phyloP scores from a whole-genome alignment of 2,113 vertebrate species.

The Nyctibius bracteatus region DNA sequence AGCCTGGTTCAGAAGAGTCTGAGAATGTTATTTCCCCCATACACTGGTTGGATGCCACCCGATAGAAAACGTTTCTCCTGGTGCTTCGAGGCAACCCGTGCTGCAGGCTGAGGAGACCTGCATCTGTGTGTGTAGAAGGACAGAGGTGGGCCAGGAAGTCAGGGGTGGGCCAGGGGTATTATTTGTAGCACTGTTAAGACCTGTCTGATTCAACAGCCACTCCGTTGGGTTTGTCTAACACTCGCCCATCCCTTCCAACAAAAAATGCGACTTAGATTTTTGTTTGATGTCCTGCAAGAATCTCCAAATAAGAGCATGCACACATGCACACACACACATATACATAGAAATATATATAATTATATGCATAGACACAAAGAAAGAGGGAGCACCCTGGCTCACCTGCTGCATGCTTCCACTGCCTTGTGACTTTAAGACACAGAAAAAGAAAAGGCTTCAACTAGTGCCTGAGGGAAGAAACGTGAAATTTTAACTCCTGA shows the following conservation, averaged over 20 bases:
- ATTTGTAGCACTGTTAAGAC: neutral
- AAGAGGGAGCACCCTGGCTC: neutral
- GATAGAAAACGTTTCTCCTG: neutral
- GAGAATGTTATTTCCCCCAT: neutral
- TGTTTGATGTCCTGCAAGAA: neutral
- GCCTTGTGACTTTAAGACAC: neutral
- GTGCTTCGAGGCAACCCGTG: neutral
- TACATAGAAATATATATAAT: neutral
- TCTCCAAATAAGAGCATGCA: neutral
- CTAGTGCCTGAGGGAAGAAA: neutral
- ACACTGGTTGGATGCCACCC: neutral
- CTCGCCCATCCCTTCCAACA: neutral
- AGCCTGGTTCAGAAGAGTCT: neutral
- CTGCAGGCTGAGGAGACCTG: neutral
- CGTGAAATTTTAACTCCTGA: neutral
- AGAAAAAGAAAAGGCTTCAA: neutral
- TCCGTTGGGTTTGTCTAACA: neutral
- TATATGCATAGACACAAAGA: neutral
- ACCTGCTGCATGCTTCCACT: neutral
- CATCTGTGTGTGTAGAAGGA: neutral
- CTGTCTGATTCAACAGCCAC: neutral
- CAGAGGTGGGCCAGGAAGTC: neutral
- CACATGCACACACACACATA: neutral
- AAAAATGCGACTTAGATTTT: neutral
- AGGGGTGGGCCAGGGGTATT: neutral